Conservation (phyloP, 2,888 invertebrate genomes). For the Trachelus troglodyta region DNA sequence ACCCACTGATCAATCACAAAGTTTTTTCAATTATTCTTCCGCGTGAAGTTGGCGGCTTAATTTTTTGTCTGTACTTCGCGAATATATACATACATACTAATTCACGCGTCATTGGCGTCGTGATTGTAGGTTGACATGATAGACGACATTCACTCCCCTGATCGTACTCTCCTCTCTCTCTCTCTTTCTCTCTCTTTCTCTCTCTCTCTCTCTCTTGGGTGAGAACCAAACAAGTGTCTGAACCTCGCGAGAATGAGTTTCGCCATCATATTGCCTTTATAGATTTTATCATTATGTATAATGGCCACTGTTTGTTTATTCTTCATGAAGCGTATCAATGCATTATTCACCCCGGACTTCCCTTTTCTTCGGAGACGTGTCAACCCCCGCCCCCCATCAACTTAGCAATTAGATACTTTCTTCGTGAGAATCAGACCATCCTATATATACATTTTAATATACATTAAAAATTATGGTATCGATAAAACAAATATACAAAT, state of each 20-base stretch:
- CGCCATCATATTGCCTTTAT: constrained; percentile 14
- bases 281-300: constrained; percentile 24
- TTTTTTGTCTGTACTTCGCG: no score
- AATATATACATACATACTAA: no score
- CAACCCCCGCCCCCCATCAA: no score
- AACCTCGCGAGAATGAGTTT: constrained; percentile 14
- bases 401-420: no score
- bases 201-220: background rate
- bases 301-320: constrained; percentile 21
- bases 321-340: constrained; percentile 14
- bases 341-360: constrained; percentile 8
- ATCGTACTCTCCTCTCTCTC: no score
- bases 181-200: no score
- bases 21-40: background rate
- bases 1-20: background rate
- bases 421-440: no score
- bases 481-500: no score
- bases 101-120: constrained; percentile 9
- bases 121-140: constrained; percentile 20
- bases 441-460: no score
- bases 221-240: constrained; percentile 15
- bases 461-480: no score
- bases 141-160: constrained; percentile 12
- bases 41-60: background rate
- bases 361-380: no score